phyloP scores from a whole-genome alignment of 2,113 vertebrate species.

The Scopus umbretta region DNA sequence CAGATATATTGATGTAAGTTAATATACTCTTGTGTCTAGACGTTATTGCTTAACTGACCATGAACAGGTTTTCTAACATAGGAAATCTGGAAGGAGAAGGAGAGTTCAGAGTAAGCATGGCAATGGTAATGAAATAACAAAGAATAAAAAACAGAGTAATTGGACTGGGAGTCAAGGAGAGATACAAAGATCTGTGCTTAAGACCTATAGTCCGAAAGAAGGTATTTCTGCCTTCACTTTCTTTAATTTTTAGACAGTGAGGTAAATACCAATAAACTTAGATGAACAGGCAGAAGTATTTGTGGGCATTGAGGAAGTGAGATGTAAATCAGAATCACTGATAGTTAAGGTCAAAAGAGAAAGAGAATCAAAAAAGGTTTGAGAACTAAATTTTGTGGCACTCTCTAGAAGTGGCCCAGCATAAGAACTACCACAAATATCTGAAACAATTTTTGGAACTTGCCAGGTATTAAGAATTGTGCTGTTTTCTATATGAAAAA shows the following conservation, averaged over 20 bases:
- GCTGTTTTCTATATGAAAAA: no score
- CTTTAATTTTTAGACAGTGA: not conserved
- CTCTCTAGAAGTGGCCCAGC: not conserved
- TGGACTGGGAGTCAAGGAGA: not conserved
- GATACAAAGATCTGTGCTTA: not conserved
- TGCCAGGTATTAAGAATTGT: not conserved
- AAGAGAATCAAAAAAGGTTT: not conserved
- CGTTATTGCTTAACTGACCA: not conserved
- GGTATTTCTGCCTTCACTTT: not conserved
- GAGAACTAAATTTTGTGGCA: not conserved
- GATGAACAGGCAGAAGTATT: not conserved
- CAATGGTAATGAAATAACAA: not conserved
- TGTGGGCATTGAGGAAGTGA: not conserved
- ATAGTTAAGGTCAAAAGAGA: not conserved
- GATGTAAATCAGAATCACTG: not conserved
- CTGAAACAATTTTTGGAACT: not conserved
- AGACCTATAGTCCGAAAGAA: not conserved
- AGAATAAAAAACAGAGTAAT: not conserved
- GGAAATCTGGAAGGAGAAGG: not conserved
- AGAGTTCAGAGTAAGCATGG: not conserved
- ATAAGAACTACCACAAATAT: not conserved
- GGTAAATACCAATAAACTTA: not conserved
- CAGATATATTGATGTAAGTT: not conserved
- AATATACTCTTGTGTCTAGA: not conserved
- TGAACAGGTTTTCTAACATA: not conserved